Base-by-base conservation (phyloP, 2,888 invertebrate species). In the Liopterus haemorrhoidalis region DNA sequence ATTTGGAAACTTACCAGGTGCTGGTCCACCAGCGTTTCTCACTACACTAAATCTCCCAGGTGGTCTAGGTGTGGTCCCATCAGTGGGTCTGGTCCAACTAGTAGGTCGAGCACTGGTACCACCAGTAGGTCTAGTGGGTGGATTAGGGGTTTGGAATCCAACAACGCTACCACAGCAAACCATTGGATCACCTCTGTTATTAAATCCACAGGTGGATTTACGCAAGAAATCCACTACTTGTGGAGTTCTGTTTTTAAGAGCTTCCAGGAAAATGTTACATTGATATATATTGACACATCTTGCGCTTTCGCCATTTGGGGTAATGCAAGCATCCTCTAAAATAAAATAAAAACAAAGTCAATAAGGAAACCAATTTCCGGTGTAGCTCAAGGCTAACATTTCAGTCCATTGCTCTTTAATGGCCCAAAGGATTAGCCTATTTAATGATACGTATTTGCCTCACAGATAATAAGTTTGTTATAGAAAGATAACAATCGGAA, bases 151-250 rank as follows among this genome's bases (percentile, higher is more conserved):
- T 27, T 14, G 18, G 3, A 20, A 19, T 28, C 30, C 39, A 2
- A 30, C 30, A 6, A 41, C 24, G 32, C 31, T 19, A 6, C 41
- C 41, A 41, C 41, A 41, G 12, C 41, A 41, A 31, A 41, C 39
- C 18, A 41, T 25, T n/a, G 41, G 31, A 15, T 41, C 24, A n/a
- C n/a, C n/a, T n/a, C n/a, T 14, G 9, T 5, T 11, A 15, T 22
- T 9, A 20, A 11, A 39, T 22, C 41, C 41, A 24, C 31, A 41
- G 32, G 31, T 22, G 4, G 41, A 41, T 8, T 14, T 15, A 15
- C 41, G 4, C 2, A 21, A 31, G 24, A 41, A 41, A 16, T 6
- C 21, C 11, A 31, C 22, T n/a, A 12, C 24, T 41, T 41, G 31
- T 11, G 12, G 6, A 1, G 41, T 32, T 22, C 32, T 21, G 5